These are phyloP conservation scores for Plutella xylostella DNA, from an alignment of 2,888 invertebrate genomes.

Conservation along the genomic window DNA sequence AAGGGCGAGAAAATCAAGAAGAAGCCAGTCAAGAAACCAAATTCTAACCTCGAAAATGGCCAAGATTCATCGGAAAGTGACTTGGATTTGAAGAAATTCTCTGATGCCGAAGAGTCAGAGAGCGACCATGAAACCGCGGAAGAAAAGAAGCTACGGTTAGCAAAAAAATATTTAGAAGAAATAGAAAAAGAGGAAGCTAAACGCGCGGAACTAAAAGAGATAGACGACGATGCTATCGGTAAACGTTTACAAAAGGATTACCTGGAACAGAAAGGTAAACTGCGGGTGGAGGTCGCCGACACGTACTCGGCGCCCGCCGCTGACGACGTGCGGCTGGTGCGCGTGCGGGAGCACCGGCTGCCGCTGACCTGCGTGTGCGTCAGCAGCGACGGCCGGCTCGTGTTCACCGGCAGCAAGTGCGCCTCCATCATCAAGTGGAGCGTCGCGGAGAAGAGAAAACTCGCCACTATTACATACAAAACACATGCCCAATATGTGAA, in stretches of 20 bases:
- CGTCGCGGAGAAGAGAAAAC: slow-evolving; percentile 71
- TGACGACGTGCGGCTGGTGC: slow-evolving; percentile 63
- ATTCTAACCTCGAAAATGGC: slow-evolving; percentile 59
- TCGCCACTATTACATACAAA: slow-evolving; percentile 65
- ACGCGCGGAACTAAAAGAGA: slow-evolving; percentile 73
- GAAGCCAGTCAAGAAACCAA: slow-evolving; percentile 42
- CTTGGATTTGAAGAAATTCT: slow-evolving; percentile 69
- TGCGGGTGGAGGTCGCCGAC: slow-evolving; percentile 81
- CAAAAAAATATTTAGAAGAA: slow-evolving; percentile 90
- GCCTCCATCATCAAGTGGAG: slow-evolving; percentile 90
- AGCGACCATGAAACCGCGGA: slow-evolving; percentile 86
- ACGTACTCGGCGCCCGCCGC: slow-evolving; percentile 39
- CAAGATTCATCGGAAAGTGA: slow-evolving; percentile 76
- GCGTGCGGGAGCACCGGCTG: slow-evolving; percentile 82
- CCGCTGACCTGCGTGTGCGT: slow-evolving; percentile 86
- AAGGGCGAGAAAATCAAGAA: slow-evolving; percentile 58
- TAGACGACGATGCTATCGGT: slow-evolving; percentile 75
- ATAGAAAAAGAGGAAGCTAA: slow-evolving; percentile 84
- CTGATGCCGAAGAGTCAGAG: slow-evolving; percentile 58
- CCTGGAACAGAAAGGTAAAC: slow-evolving; percentile 85
- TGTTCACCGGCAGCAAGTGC: slow-evolving; percentile 91
- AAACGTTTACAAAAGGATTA: slow-evolving; percentile 86
- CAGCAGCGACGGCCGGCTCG: slow-evolving; percentile 76
- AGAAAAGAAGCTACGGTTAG: slow-evolving; percentile 89
- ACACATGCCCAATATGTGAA: slow-evolving; percentile 45